Percentiles rank a stretch among this genome's conserved stretches.
These are phyloP conservation scores for Rhopalosiphum maidis DNA, from an alignment of 1,140 invertebrate species.

Conservation along the genomic window DNA sequence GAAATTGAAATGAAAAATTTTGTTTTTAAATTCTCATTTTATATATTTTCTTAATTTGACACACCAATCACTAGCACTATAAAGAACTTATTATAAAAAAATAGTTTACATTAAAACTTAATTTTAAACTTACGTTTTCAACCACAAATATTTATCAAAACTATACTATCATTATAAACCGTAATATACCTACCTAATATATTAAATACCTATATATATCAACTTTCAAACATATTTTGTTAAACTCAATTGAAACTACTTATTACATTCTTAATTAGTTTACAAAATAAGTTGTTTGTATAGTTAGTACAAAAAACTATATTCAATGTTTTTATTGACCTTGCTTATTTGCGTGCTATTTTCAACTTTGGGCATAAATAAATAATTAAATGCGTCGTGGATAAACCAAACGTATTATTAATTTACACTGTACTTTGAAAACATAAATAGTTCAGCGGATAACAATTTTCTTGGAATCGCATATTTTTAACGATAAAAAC, in stretches of 20 bases:
- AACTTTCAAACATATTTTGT: background rate
- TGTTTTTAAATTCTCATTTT: background rate
- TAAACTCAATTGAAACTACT: background rate
- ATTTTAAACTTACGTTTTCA: background rate
- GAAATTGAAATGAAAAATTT: background rate
- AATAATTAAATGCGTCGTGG: background rate
- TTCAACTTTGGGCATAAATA: background rate
- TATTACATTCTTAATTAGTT: background rate
- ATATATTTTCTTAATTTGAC: background rate
- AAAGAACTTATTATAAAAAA: background rate
- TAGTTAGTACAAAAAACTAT: background rate
- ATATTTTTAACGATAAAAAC: too few relatives aligned
- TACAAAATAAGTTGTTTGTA: background rate
- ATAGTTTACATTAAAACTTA: background rate
- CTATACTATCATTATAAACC: background rate
- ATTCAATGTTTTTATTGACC: background rate
- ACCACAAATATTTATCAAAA: background rate
- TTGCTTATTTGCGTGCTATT: background rate
- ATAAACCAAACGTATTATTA: background rate
- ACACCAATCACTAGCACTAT: background rate
- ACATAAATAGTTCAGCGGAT: background rate
- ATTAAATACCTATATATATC: background rate
- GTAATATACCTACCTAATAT: background rate
- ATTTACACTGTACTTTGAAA: background rate
- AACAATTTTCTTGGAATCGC: background rate